These are phyloP conservation scores for Ochotona princeps DNA, from an alignment of 2,113 vertebrate genomes.

Conservation along the genomic window DNA sequence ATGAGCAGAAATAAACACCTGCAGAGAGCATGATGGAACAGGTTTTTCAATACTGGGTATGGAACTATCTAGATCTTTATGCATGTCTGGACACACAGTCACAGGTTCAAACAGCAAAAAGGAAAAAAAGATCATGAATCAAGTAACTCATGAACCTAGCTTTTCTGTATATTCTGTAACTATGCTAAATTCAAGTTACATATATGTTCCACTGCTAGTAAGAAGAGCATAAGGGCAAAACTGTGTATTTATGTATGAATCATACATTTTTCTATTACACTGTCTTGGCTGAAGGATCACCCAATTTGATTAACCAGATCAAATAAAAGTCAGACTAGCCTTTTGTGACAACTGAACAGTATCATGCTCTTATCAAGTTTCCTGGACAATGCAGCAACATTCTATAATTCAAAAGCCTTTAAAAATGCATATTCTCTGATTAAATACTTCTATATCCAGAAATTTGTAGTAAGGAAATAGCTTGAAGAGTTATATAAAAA, in stretches of 20 bases:
- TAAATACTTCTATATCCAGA: constrained; percentile 1
- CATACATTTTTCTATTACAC: constrained; percentile 14
- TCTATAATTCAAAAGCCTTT: constrained; percentile 63
- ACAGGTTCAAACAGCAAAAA: constrained; percentile 47
- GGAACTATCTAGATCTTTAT: not conserved
- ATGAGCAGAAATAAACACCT: not conserved
- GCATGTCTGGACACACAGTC: not conserved
- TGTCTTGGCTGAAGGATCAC: not conserved
- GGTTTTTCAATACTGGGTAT: not conserved
- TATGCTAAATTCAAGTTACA: constrained; percentile 36
- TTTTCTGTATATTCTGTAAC: not conserved
- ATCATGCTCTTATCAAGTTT: constrained; percentile 30
- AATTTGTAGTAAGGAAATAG: constrained; percentile 35
- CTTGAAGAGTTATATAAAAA: not conserved
- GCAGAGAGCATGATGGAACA: not conserved
- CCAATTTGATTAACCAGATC: constrained; percentile 46
- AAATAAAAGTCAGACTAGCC: constrained; percentile 33
- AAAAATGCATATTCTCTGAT: constrained; percentile 54
- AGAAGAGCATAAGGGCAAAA: constrained; percentile 50
- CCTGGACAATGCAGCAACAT: constrained; percentile 54
- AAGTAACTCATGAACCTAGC: not conserved
- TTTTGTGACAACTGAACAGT: constrained; percentile 3
- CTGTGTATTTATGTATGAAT: constrained; percentile 51
- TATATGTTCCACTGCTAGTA: not conserved
- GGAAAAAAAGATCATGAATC: not conserved